These are phyloP conservation scores for Craniophora ligustri DNA, from an alignment of 2,888 invertebrate species.

Conservation along the genomic window DNA sequence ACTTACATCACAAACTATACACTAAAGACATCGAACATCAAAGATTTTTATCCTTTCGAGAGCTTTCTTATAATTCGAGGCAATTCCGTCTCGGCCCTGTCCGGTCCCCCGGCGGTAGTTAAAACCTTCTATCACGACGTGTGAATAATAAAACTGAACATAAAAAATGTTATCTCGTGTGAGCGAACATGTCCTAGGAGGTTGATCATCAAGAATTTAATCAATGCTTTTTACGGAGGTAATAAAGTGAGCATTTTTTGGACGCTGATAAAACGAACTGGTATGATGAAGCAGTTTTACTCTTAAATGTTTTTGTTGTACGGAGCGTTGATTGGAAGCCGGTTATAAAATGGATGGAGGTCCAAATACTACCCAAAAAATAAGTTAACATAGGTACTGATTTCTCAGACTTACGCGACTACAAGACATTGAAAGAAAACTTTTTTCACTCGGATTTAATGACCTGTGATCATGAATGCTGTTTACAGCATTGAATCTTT, in stretches of 20 bases:
- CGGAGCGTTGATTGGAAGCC: neutral
- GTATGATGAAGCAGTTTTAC: neutral
- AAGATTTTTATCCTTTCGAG: no score
- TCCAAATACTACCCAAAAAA: no score
- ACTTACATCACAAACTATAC: no score
- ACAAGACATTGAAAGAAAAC: no score
- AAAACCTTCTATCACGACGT: conserved; percentile 30
- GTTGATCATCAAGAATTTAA: conserved; percentile 2
- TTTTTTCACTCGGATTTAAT: no score
- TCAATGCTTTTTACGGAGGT: conserved; percentile 1
- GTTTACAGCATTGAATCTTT: no score
- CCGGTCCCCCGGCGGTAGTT: conserved; percentile 8
- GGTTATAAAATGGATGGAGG: no score
- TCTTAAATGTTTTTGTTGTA: neutral
- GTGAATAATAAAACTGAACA: conserved; percentile 42
- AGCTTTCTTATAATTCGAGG: no score
- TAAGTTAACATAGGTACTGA: no score
- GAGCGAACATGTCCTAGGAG: neutral
- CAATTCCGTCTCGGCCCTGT: conserved; percentile 3
- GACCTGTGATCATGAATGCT: no score
- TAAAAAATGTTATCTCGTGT: conserved; percentile 22
- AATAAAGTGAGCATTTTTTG: neutral
- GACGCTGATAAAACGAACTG: neutral
- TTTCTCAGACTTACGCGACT: no score
- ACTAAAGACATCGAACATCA: no score